Evolutionary conservation across 2,113 vertebrate species (phyloP).

Genomic region (Mesoclemmys tuberculata): DNA sequence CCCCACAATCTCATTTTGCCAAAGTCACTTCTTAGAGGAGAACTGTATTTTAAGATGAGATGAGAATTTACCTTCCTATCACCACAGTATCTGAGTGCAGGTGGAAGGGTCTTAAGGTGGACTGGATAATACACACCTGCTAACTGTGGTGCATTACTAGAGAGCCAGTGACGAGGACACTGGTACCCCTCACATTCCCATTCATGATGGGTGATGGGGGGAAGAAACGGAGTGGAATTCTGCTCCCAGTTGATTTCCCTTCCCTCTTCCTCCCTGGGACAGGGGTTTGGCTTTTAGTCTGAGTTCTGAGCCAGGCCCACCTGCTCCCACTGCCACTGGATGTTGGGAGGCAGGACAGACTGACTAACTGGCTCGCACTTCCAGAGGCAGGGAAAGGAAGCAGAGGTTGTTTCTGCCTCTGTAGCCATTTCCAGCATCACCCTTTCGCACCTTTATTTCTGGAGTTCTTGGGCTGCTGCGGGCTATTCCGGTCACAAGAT

Average conservation of each 20-base stretch:
- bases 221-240: background rate
- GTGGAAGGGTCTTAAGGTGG: accelerated
- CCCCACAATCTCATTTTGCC: background rate
- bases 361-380: background rate
- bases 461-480: background rate
- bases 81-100: background rate
- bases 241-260: background rate
- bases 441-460: background rate
- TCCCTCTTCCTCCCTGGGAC: background rate
- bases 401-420: background rate
- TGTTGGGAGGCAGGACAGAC: background rate
- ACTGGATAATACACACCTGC: background rate
- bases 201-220: background rate
- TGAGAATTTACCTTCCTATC: background rate
- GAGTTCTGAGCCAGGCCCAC: background rate
- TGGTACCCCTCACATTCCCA: background rate
- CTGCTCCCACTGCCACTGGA: background rate
- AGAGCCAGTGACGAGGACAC: background rate
- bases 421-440: background rate
- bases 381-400: background rate
- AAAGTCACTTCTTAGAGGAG: background rate
- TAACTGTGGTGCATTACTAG: background rate
- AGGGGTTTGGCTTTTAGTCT: background rate
- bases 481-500: background rate
- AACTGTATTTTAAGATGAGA: background rate